Evolutionary conservation across 2,888 invertebrate genomes (phyloP).

Genomic region (Eurytoma adleriae): DNA sequence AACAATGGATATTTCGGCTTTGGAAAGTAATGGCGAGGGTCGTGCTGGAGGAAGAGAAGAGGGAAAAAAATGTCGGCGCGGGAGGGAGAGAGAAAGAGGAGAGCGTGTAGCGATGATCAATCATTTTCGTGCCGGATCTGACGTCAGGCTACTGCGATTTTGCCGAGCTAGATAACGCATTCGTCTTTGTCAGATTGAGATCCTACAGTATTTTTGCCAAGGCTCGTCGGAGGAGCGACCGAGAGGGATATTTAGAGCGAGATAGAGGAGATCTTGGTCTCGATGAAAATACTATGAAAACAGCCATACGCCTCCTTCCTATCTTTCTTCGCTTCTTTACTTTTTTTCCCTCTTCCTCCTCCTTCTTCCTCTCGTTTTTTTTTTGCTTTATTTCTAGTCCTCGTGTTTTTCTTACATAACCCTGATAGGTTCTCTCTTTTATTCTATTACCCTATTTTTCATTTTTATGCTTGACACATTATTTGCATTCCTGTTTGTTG

Average conservation of each 20-base stretch:
- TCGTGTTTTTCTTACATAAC: background rate
- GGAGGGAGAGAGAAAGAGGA: slow-evolving; percentile 14
- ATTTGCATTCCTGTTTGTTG: no score
- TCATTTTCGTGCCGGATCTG: slow-evolving; percentile 58
- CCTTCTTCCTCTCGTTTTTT: background rate
- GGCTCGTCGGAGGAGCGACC: background rate
- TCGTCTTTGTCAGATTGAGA: slow-evolving; percentile 59
- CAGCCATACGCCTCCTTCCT: slow-evolving; percentile 19
- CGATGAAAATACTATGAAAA: slow-evolving; percentile 47
- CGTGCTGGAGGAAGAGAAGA: background rate
- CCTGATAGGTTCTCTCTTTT: background rate
- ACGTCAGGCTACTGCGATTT: slow-evolving; percentile 57
- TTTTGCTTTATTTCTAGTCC: background rate
- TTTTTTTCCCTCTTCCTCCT: background rate
- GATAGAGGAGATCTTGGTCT: background rate
- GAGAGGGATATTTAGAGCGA: background rate
- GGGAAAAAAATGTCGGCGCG: background rate
- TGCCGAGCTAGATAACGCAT: slow-evolving; percentile 59
- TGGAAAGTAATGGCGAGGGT: slow-evolving; percentile 34
- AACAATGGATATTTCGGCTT: slow-evolving; percentile 50
- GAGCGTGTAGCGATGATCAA: slow-evolving; percentile 54
- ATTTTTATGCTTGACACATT: background rate
- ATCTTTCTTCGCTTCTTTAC: background rate
- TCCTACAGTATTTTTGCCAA: slow-evolving; percentile 30
- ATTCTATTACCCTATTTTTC: background rate